A percentile compares a stretch with the other conserved stretches of the same genome.
Conservation (phyloP, 64 coral and sea anemone genomes). For the Dendrophyllia cribrosa region DNA sequence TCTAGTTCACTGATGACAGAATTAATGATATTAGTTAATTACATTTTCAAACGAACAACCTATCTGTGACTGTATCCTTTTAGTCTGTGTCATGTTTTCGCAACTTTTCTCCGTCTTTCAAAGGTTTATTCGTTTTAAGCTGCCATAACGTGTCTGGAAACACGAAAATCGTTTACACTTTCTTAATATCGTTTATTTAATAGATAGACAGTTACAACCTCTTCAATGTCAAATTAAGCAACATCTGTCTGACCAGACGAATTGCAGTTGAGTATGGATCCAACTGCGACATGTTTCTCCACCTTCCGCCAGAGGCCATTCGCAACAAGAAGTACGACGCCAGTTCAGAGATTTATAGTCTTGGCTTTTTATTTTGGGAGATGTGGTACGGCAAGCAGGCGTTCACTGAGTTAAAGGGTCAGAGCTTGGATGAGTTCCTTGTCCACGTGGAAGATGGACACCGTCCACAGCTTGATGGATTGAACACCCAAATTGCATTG, state of each 20-base stretch:
- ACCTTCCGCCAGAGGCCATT: background rate
- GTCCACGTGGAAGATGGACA: background rate
- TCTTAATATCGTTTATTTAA: background rate
- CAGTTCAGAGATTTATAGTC: slow-evolving; percentile 27
- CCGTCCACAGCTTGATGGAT: background rate
- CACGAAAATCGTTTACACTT: no score
- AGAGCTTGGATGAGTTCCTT: background rate
- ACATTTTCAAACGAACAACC: no score
- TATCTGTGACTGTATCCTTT: no score
- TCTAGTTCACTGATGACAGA: no score
- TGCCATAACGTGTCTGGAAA: no score
- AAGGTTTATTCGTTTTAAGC: no score
- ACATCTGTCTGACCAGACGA: background rate
- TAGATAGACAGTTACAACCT: background rate
- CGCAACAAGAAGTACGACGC: slow-evolving; percentile 14
- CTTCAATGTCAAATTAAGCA: background rate
- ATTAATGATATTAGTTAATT: no score
- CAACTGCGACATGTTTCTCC: background rate
- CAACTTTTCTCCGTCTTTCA: no score
- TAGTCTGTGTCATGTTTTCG: no score
- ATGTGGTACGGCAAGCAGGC: slow-evolving; percentile 44
- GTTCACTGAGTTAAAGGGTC: background rate
- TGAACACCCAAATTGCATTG: background rate
- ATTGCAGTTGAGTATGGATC: background rate
- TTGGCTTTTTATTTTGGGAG: slow-evolving; percentile 36